These are phyloP conservation scores for Saimiri boliviensis DNA, from an alignment of 2,113 vertebrate species.

Conservation along the genomic window DNA sequence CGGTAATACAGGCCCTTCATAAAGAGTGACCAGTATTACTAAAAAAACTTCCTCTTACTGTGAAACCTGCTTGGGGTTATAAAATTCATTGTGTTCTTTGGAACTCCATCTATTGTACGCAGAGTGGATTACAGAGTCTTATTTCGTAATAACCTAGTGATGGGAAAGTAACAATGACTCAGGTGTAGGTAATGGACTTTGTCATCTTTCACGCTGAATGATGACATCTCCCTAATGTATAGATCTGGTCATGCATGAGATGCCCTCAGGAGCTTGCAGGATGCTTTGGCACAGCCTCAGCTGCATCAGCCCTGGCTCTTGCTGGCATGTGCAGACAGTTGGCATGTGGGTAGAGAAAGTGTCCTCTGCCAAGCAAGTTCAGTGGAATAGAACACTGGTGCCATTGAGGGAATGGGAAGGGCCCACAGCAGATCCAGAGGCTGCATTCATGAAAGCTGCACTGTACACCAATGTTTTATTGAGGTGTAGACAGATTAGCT, in stretches of 20 bases:
- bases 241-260: not conserved
- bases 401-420: not conserved
- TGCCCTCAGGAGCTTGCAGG: not conserved
- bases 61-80: not conserved
- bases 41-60: not conserved
- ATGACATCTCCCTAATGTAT: not conserved
- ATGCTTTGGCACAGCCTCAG: not conserved
- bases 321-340: not conserved
- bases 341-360: not conserved
- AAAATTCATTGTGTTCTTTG: not conserved
- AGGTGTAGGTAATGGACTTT: not conserved
- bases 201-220: not conserved
- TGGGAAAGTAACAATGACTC: not conserved
- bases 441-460: not conserved
- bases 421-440: not conserved
- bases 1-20: not conserved
- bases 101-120: not conserved
- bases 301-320: not conserved
- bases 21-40: not conserved
- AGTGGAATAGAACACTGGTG: not conserved
- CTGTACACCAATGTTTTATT: not conserved
- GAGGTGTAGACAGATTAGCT: not conserved
- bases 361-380: not conserved
- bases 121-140: not conserved
- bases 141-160: not conserved